Base-by-base conservation (phyloP, 2,888 invertebrate species). In the Scelioninae gen. 1 region DNA sequence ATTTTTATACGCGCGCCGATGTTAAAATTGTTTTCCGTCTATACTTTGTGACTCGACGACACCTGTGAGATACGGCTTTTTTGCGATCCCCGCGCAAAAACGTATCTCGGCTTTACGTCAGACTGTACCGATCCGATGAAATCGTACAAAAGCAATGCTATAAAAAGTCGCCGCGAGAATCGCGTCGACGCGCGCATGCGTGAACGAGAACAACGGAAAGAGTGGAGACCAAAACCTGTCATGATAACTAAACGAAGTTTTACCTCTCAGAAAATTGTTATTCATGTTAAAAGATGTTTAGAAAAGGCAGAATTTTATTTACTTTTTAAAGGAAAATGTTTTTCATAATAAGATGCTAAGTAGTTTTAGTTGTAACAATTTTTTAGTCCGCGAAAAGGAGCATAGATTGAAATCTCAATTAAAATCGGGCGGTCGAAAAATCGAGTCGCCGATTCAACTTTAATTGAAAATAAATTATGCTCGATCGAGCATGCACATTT, bases 401-500 rank as follows among this genome's bases (percentile, higher is more conserved):
- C 49, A 5, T 29, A 58, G 60, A 60, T 13, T 68, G 68, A 69
- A 69, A 69, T 69, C 56, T 56, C 68, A 56, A 69, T 69, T 56
- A 69, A 56, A 45, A 56, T 47, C 31, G 15, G 32, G 47, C 62
- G 47, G 10, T 32, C 47, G 62, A 62, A 47, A 62, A 47, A 29
- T 55, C 16, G 15, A 11, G 5, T 10, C 31, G 56, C 32, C 45
- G 45, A n/a, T 43, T 43, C 55, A 47, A 69, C 56, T 69, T 69
- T 56, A 56, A 69, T 69, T 69, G 68, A 69, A 69, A 69, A 69
- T 69, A 69, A 69, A 69, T 69, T 69, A 69, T 69, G 56, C 68
- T 56, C 56, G 68, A 69, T 69, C 56, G 45, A 69, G 68, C 56
- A 45, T 34, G 56, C 40, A 34, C 68, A 47, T 45, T 68, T 55